Evolutionary conservation across 2,113 vertebrate genomes (phyloP).

Genomic region (Protomyctophum bolini): DNA sequence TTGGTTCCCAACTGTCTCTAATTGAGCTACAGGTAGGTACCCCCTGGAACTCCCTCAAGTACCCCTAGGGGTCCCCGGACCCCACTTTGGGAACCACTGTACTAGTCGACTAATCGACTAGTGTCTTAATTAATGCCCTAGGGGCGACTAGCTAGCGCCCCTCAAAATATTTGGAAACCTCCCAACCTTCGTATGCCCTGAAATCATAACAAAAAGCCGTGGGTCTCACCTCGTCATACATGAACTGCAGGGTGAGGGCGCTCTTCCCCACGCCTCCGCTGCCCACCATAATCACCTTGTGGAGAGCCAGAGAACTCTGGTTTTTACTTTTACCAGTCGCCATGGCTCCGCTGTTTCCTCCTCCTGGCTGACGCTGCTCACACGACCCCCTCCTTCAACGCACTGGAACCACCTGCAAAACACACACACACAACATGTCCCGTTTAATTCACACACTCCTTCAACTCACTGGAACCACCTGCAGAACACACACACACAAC

Average conservation of each 20-base stretch:
- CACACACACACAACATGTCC: too few species aligned
- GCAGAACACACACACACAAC: too few species aligned
- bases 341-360: constrained; percentile 56
- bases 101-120: too few species aligned
- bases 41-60: too few species aligned
- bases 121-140: too few species aligned
- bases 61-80: too few species aligned
- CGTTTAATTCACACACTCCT: constrained; percentile 15
- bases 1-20: too few species aligned
- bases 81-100: too few species aligned
- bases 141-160: too few species aligned
- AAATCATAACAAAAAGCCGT: not conserved
- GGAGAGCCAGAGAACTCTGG: constrained; percentile 75
- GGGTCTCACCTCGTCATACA: constrained; percentile 75
- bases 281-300: constrained; percentile 79
- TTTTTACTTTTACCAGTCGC: constrained; percentile 72
- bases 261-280: constrained; percentile 76
- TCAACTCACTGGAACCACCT: constrained; percentile 20
- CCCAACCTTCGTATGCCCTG: not conserved
- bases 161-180: not conserved
- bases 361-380: constrained; percentile 20
- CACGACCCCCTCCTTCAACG: constrained; percentile 25
- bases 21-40: too few species aligned
- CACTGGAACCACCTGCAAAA: constrained; percentile 8
- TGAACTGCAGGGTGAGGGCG: constrained; percentile 76